These are phyloP conservation scores for Eonycteris spelaea DNA, from an alignment of 2,113 vertebrate genomes.

Conservation along the genomic window DNA sequence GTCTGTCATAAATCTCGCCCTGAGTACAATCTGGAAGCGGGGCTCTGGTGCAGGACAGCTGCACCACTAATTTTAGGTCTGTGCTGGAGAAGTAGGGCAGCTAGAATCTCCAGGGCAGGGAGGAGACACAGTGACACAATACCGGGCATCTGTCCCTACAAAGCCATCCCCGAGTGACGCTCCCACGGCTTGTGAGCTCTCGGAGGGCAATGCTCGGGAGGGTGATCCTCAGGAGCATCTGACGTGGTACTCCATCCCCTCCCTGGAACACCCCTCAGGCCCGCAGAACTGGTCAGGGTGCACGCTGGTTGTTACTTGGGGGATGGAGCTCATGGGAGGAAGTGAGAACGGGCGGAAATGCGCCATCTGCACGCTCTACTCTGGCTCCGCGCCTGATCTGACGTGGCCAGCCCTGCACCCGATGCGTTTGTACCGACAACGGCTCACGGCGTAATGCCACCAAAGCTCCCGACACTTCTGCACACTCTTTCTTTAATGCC, in stretches of 20 bases:
- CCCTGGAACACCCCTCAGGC: background rate
- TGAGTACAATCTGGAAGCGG: slow-evolving; percentile 53
- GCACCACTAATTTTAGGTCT: slow-evolving; percentile 64
- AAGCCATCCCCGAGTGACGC: slow-evolving; percentile 6
- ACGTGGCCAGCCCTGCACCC: background rate
- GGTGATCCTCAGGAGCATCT: background rate
- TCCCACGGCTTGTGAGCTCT: background rate
- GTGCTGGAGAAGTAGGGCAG: slow-evolving; percentile 33
- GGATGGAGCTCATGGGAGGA: background rate
- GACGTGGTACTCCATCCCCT: background rate
- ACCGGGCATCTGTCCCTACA: slow-evolving; percentile 37
- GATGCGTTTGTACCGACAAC: background rate
- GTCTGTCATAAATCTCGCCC: slow-evolving; percentile 55
- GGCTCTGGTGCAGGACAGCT: slow-evolving; percentile 48
- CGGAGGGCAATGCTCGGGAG: background rate
- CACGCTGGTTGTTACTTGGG: background rate
- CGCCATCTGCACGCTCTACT: background rate
- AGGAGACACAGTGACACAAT: slow-evolving; percentile 23
- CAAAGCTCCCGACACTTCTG: background rate
- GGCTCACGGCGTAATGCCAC: background rate
- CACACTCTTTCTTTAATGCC: background rate
- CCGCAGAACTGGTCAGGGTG: background rate
- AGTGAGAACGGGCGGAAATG: background rate
- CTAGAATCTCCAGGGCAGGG: slow-evolving; percentile 56
- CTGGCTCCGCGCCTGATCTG: background rate